phyloP scores from a whole-genome alignment of 2,797 vertebrate species.

The Champsocephalus esox region DNA sequence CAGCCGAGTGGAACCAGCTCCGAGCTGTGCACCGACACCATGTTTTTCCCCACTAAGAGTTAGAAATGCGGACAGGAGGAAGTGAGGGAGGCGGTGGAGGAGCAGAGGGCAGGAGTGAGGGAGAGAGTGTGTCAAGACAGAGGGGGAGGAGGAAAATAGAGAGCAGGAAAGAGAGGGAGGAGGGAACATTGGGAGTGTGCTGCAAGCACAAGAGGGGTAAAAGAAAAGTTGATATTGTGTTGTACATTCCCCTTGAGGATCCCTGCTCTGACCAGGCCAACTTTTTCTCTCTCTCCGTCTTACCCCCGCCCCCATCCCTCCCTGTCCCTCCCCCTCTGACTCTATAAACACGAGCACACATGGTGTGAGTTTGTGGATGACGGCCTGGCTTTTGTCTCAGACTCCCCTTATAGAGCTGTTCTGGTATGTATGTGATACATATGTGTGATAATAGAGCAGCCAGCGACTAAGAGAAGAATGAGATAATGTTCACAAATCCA shows the following conservation, averaged over 20 bases:
- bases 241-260: slow-evolving; percentile 66
- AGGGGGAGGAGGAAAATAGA: slow-evolving; percentile 48
- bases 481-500: background rate
- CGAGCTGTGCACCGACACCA: slow-evolving; percentile 75
- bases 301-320: slow-evolving; percentile 3
- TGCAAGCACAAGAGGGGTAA: slow-evolving; percentile 44
- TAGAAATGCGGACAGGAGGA: slow-evolving; percentile 55
- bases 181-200: slow-evolving; percentile 61
- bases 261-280: slow-evolving; percentile 46
- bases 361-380: slow-evolving; percentile 70
- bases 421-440: background rate
- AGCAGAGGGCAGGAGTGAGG: slow-evolving; percentile 65
- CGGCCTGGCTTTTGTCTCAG: slow-evolving; percentile 46
- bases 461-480: background rate
- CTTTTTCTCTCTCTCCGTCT: slow-evolving; percentile 30
- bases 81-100: slow-evolving; percentile 46
- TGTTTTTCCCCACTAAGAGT: slow-evolving; percentile 65
- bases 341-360: slow-evolving; percentile 75
- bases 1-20: slow-evolving; percentile 77
- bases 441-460: background rate
- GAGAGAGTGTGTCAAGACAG: slow-evolving; percentile 38
- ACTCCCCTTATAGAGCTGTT: background rate
- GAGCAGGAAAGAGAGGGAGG: slow-evolving; percentile 48
- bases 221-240: slow-evolving; percentile 71
- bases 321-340: slow-evolving; percentile 30